Evolutionary conservation across 2,888 invertebrate genomes (phyloP).

Genomic region (Timandra comae): DNA sequence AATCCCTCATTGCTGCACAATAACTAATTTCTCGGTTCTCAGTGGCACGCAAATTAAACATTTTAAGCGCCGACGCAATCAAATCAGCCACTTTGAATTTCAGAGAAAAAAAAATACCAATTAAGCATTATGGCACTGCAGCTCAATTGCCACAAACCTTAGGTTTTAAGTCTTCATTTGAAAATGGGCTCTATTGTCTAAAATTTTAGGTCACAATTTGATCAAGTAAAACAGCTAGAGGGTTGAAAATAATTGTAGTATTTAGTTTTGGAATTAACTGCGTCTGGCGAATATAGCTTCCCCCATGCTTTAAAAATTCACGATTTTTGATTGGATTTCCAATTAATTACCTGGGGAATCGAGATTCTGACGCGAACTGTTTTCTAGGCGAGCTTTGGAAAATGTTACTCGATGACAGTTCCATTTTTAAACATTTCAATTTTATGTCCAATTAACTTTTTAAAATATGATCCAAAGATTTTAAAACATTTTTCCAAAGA

Average conservation of each 20-base stretch:
- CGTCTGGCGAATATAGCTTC: constrained; percentile 17
- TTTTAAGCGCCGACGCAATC: constrained; percentile 26
- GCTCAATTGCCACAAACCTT: constrained; percentile 10
- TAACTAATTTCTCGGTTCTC: constrained; percentile 16
- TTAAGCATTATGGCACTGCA: constrained; percentile 33
- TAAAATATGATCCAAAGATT: too few relatives aligned
- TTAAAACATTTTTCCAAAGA: too few relatives aligned
- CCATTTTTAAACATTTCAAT: too few relatives aligned
- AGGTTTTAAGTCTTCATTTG: accelerated
- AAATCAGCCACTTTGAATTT: constrained; percentile 23
- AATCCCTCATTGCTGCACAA: too few relatives aligned
- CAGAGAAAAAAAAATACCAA: constrained; percentile 34
- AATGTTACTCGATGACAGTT: too few relatives aligned
- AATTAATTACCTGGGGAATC: constrained; percentile 39
- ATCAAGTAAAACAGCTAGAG: constrained; percentile 16
- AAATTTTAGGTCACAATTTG: constrained; percentile 15
- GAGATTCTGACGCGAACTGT: constrained; percentile 18
- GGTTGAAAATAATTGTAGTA: constrained; percentile 37
- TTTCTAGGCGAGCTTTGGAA: too few relatives aligned
- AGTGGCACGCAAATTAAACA: constrained; percentile 18
- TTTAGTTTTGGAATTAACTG: constrained; percentile 40
- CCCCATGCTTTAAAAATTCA: constrained; percentile 45
- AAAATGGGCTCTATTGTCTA: too few relatives aligned
- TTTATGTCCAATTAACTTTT: too few relatives aligned
- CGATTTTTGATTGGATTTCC: constrained; percentile 49